These are phyloP conservation scores for Ectropis crepuscularia DNA, from an alignment of 2,888 invertebrate species.

Conservation along the genomic window DNA sequence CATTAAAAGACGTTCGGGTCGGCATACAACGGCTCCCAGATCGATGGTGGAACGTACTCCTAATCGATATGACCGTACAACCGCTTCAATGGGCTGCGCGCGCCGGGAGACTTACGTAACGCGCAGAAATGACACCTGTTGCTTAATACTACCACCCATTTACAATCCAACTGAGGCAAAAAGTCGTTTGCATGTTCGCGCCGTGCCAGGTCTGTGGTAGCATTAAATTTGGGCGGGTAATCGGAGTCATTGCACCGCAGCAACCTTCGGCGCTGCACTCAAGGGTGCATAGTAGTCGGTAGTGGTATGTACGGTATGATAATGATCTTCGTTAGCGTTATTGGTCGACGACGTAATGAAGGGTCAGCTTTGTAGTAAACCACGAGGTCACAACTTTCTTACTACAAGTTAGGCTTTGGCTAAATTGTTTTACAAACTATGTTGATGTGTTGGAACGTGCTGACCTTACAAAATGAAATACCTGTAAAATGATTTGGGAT, in stretches of 20 bases:
- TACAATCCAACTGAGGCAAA: slow-evolving; percentile 64
- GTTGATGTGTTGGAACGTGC: slow-evolving; percentile 22
- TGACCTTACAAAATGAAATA: slow-evolving; percentile 26
- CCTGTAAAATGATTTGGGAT: not conserved
- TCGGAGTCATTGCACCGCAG: slow-evolving; percentile 77
- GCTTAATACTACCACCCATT: slow-evolving; percentile 75
- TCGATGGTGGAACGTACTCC: slow-evolving; percentile 73
- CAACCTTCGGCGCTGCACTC: slow-evolving; percentile 82
- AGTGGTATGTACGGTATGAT: slow-evolving; percentile 65
- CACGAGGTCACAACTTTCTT: slow-evolving; percentile 39
- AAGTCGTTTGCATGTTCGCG: slow-evolving; percentile 50
- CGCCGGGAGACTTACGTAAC: slow-evolving; percentile 77
- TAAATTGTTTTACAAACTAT: slow-evolving; percentile 23
- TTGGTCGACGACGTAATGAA: slow-evolving; percentile 56
- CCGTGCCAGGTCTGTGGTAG: slow-evolving; percentile 35
- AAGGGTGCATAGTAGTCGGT: slow-evolving; percentile 80
- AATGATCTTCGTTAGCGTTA: slow-evolving; percentile 78
- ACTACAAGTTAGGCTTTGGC: slow-evolving; percentile 31
- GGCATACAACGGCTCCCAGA: slow-evolving; percentile 62
- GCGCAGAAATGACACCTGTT: slow-evolving; percentile 79
- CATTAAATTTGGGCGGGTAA: slow-evolving; percentile 61
- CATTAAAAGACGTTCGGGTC: slow-evolving; percentile 66
- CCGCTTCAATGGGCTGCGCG: slow-evolving; percentile 79
- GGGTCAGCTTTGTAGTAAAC: slow-evolving; percentile 45
- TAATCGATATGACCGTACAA: slow-evolving; percentile 78